Base-by-base conservation (phyloP, 2,888 invertebrate genomes). In the Psylliodes chrysocephalus region DNA sequence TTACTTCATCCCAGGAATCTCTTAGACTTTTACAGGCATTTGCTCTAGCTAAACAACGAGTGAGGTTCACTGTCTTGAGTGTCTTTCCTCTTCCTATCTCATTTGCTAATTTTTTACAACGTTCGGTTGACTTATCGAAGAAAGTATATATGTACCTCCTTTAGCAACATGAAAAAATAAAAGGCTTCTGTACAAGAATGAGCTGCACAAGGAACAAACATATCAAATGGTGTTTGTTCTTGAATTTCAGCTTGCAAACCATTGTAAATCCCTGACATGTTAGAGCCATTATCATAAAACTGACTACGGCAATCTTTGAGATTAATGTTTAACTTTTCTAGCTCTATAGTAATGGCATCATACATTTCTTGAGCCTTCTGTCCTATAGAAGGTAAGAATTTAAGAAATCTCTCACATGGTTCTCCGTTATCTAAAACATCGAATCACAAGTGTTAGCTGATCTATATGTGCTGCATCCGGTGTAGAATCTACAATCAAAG, bases 241-340 rank as follows among this genome's bases (percentile, higher is more conserved):
- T 74, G 67, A 19, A 78, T 74, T 73, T 70, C 69, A 28, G 72
- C 66, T 66, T 76, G 70, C 49, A 74, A 57, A 54, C 76, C 75
- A 54, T 63, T 61, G 54, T 78, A 76, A 22, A 54, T 64, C 10
- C 76, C 77, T 30, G 56, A 56, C 28, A 56, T 59, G 17, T 49
- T 49, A 18, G 71, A 66, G 6, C 77, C 75, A 71, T 77, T 77
- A 69, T 77, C 76, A 62, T 76, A 77, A 33, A 66, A 68, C 59
- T 78, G 75, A 7, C 75, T 73, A 15, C 77, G 38, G 28, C 35
- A 59, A 47, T 59, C 35, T 49, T 59, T 10, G n/a, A n/a, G n/a
- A n/a, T n/a, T n/a, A n/a, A n/a, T n/a, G n/a, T n/a, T n/a, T 40
- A 40, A 10, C 19, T 2, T 33, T 51, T 59, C 14, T 5, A 59